These are phyloP conservation scores for Coranthus polyacanthus DNA, from an alignment of 2,797 vertebrate genomes.

Conservation along the genomic window DNA sequence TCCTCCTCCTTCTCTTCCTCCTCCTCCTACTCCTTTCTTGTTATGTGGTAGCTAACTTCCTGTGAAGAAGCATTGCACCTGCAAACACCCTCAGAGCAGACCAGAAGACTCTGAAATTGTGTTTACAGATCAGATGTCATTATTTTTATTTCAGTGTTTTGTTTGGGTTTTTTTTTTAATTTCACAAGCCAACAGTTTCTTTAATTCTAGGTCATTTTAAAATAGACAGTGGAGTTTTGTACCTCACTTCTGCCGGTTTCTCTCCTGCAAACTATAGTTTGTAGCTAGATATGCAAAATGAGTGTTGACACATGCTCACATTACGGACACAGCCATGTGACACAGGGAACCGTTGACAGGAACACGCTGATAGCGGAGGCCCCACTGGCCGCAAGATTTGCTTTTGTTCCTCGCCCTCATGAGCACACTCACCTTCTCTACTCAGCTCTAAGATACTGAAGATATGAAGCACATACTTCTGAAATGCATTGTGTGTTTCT, in stretches of 20 bases:
- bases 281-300: constrained; percentile 68
- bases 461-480: constrained; percentile 54
- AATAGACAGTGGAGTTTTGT: constrained; percentile 16
- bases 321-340: constrained; percentile 75
- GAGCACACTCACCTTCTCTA: constrained; percentile 56
- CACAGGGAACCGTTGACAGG: constrained; percentile 73
- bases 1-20: constrained; percentile 17
- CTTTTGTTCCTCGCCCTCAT: constrained; percentile 61
- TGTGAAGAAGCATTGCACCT: constrained; percentile 76
- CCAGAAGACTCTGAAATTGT: constrained; percentile 19
- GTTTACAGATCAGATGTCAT: constrained; percentile 10
- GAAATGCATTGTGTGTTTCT: constrained; percentile 31
- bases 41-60: constrained; percentile 78
- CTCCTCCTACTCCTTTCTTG: constrained; percentile 36
- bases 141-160: neutral
- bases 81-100: constrained; percentile 55
- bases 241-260: constrained; percentile 5
- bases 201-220: constrained; percentile 8
- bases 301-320: constrained; percentile 69
- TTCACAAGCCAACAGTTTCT: neutral
- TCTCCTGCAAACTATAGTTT: constrained; percentile 40
- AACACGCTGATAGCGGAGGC: constrained; percentile 74
- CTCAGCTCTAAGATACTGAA: constrained; percentile 56
- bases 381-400: constrained; percentile 70
- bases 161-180: too few species aligned